A percentile compares a stretch with the other conserved stretches of the same genome.
Evolutionary conservation across 2,888 invertebrate species (phyloP).

Genomic region (Pterostichus niger): DNA sequence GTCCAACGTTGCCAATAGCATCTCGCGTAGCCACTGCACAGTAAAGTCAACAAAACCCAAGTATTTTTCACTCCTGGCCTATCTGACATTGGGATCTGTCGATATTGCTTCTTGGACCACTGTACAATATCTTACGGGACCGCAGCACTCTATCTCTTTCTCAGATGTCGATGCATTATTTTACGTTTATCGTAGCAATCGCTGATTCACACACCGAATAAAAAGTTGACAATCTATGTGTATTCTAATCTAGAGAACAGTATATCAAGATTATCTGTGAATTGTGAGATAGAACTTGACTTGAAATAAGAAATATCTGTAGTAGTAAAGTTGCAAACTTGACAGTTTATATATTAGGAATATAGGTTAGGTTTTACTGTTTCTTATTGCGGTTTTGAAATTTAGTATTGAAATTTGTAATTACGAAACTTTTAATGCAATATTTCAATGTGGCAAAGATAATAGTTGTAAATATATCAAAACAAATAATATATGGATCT

Average conservation of each 20-base stretch:
- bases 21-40: slow-evolving; percentile 3
- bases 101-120: slow-evolving; percentile 30
- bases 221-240: slow-evolving; percentile 52
- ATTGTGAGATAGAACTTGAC: background rate
- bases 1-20: background rate
- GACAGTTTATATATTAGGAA: slow-evolving; percentile 12
- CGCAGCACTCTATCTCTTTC: slow-evolving; percentile 9
- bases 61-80: slow-evolving; percentile 37
- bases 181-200: slow-evolving; percentile 53
- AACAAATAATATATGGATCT: slow-evolving; percentile 27
- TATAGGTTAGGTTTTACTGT: slow-evolving; percentile 28
- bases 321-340: slow-evolving; percentile 11
- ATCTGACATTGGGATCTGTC: slow-evolving; percentile 44
- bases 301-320: background rate
- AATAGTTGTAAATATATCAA: slow-evolving; percentile 46
- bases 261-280: slow-evolving; percentile 52
- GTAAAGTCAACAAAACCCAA: slow-evolving; percentile 17
- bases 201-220: slow-evolving; percentile 51
- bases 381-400: background rate
- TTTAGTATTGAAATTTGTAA: slow-evolving; percentile 20
- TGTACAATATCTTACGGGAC: slow-evolving; percentile 17
- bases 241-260: slow-evolving; percentile 53
- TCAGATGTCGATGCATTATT: slow-evolving; percentile 51
- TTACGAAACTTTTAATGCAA: slow-evolving; percentile 13
- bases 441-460: slow-evolving; percentile 30